Conservation (phyloP, 2,113 vertebrate species). For the Vidua macroura region DNA sequence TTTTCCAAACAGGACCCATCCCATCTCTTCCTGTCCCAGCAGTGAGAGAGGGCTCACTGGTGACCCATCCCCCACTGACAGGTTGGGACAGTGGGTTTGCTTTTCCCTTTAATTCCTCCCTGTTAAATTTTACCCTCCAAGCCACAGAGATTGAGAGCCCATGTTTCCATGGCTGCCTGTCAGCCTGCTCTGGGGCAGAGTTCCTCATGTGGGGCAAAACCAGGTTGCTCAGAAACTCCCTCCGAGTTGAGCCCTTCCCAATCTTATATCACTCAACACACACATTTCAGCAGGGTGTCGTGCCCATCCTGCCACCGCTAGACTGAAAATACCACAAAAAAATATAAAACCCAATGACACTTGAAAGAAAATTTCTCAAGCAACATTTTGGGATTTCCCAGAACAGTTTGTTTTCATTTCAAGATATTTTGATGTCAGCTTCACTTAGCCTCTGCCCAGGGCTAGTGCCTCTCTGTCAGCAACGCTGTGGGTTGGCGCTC, state of each 20-base stretch:
- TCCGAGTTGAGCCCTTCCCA: fast-evolving
- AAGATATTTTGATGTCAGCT: not conserved
- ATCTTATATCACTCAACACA: not conserved
- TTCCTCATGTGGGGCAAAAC: not conserved
- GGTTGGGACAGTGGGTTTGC: not conserved
- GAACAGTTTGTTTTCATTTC: not conserved
- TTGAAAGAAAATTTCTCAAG: not conserved
- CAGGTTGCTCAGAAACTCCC: not conserved
- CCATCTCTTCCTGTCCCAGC: fast-evolving
- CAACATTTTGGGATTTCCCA: not conserved
- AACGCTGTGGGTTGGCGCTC: not conserved
- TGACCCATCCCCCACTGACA: fast-evolving
- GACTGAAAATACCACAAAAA: not conserved
- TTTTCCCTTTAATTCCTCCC: not conserved
- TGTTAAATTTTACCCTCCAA: not conserved
- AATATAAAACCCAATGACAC: not conserved
- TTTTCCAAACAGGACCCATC: not conserved
- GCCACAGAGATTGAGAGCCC: fast-evolving
- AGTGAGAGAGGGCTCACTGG: not conserved
- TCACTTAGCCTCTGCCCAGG: not conserved
- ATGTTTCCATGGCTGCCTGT: not conserved
- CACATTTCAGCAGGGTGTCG: fast-evolving
- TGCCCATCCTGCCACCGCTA: not conserved
- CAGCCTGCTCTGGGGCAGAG: not conserved
- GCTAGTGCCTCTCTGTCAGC: not conserved